Evolutionary conservation across 2,888 invertebrate species (phyloP).

Genomic region (Euclidia mi): DNA sequence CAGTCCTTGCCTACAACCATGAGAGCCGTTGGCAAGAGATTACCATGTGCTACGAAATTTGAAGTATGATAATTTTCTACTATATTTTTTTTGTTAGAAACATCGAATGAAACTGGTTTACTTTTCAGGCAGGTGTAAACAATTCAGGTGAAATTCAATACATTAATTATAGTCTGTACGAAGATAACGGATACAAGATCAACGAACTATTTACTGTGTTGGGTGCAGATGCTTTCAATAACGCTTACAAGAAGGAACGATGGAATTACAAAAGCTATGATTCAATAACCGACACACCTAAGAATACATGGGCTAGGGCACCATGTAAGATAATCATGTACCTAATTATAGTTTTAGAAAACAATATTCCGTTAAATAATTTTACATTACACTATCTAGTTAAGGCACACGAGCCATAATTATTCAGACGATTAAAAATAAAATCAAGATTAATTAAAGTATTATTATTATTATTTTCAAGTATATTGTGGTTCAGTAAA

Average conservation of each 20-base stretch:
- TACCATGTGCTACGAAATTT: constrained; percentile 82
- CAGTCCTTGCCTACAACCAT: constrained; percentile 91
- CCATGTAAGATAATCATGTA: constrained; percentile 61
- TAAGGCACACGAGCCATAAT: no score
- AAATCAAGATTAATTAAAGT: no score
- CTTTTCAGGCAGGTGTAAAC: constrained; percentile 64
- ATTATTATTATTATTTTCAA: no score
- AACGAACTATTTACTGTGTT: constrained; percentile 61
- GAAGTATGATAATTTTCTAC: constrained; percentile 68
- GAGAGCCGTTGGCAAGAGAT: constrained; percentile 89
- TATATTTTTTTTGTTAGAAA: background rate
- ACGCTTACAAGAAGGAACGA: constrained; percentile 62
- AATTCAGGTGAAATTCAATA: constrained; percentile 85
- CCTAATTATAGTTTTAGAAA: background rate
- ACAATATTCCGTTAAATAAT: no score
- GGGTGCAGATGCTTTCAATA: constrained; percentile 49
- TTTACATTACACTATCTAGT: no score
- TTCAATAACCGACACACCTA: constrained; percentile 68
- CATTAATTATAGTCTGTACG: constrained; percentile 81
- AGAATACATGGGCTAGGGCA: constrained; percentile 69
- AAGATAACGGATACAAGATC: constrained; percentile 81
- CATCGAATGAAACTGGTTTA: background rate
- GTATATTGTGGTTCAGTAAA: no score
- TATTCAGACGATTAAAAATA: no score
- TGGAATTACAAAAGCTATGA: constrained; percentile 67